phyloP scores from a whole-genome alignment of 2,888 invertebrate genomes.

The Chironomus riparius region DNA sequence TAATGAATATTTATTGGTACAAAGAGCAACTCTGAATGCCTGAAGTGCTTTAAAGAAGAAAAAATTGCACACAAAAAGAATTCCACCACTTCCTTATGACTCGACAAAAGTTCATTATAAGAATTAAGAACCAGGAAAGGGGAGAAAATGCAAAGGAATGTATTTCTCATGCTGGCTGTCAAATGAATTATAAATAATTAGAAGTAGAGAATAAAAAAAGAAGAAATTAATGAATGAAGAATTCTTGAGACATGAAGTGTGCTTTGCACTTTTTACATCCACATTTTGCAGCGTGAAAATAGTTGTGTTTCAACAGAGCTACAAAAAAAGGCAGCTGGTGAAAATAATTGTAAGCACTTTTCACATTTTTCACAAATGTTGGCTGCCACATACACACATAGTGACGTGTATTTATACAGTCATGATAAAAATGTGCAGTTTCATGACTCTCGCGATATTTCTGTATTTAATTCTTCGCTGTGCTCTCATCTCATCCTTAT shows the following conservation, averaged over 20 bases:
- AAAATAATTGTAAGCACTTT: background rate
- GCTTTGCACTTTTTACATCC: no score
- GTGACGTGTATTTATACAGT: background rate
- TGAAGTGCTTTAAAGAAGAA: no score
- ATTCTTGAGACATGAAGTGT: background rate
- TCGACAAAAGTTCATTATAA: no score
- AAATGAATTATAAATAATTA: constrained; percentile 22
- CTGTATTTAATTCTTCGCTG: background rate
- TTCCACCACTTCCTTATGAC: no score
- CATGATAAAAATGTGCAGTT: background rate
- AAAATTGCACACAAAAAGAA: no score
- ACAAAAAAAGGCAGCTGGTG: background rate
- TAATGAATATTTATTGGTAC: constrained; percentile 19
- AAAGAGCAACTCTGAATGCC: background rate
- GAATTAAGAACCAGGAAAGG: background rate
- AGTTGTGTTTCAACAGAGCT: no score
- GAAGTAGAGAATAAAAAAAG: background rate
- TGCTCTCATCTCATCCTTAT: background rate
- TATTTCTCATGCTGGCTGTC: background rate
- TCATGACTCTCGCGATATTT: background rate
- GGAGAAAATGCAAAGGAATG: background rate
- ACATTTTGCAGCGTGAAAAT: no score
- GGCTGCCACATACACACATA: background rate
- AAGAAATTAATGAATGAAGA: constrained; percentile 5
- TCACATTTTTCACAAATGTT: background rate